These are phyloP conservation scores for Corbicula japonica DNA, from an alignment of 2,888 invertebrate species.

Conservation along the genomic window DNA sequence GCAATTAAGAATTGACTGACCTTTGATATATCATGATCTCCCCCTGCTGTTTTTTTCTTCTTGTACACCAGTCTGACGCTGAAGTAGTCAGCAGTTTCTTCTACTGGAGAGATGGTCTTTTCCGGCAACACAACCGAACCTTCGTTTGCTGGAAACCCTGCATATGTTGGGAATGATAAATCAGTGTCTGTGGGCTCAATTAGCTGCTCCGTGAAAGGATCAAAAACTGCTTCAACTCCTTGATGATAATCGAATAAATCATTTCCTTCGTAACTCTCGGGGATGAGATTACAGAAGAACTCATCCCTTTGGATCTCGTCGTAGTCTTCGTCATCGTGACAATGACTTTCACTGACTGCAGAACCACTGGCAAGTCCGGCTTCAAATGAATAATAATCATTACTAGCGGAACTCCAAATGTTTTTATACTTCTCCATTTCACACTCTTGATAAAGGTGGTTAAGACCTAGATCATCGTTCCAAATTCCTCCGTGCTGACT, in stretches of 20 bases:
- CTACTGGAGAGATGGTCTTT: neutral
- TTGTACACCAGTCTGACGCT: conserved; percentile 63
- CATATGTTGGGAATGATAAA: conserved; percentile 9
- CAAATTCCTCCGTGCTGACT: conserved; percentile 7
- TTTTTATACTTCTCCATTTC: conserved; percentile 49
- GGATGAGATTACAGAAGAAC: conserved; percentile 11
- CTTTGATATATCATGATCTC: conserved; percentile 6
- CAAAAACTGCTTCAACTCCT: neutral
- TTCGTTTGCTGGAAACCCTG: conserved; percentile 25
- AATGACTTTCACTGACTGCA: neutral
- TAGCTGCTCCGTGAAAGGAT: neutral
- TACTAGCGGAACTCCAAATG: conserved; percentile 60
- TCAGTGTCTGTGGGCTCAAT: conserved; percentile 6
- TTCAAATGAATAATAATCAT: conserved; percentile 34
- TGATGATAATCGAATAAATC: conserved; percentile 11
- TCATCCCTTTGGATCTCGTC: conserved; percentile 16
- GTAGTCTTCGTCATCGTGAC: conserved; percentile 17
- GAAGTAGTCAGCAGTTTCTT: conserved; percentile 36
- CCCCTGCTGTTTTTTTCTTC: conserved; percentile 22
- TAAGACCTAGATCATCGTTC: conserved; percentile 31
- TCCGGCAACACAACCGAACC: neutral
- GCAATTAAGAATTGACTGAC: too few species aligned
- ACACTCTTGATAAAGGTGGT: conserved; percentile 33
- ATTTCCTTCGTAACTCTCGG: conserved; percentile 13
- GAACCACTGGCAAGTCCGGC: neutral